Percentiles rank a stretch among this genome's conserved stretches.
Conservation (phyloP, 2,888 invertebrate species). For the Pollenia labialis region DNA sequence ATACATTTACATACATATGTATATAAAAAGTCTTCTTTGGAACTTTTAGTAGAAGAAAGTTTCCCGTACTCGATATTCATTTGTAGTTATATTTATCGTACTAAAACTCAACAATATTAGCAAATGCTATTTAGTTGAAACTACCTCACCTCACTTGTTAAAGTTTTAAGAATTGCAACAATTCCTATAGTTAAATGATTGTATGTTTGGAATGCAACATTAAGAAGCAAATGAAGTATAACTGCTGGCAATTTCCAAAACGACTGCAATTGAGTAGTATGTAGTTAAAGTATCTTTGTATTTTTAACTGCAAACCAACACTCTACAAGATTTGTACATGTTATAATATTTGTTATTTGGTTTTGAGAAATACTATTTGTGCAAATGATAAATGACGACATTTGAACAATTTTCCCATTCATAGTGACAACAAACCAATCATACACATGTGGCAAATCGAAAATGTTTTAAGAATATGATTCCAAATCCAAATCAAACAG, state of each 20-base stretch:
- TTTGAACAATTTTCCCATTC: conserved; percentile 78
- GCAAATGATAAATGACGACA: conserved; percentile 82
- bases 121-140: too few species aligned
- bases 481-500: conserved; percentile 18
- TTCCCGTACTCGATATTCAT: too few species aligned
- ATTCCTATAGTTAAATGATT: too few species aligned
- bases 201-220: conserved; percentile 8
- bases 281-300: conserved; percentile 20
- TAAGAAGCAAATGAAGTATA: conserved; percentile 48
- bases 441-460: conserved; percentile 79
- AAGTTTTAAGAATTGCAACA: too few species aligned
- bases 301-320: not conserved
- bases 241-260: conserved; percentile 29
- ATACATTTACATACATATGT: too few species aligned
- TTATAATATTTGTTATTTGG: conserved; percentile 51
- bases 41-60: too few species aligned
- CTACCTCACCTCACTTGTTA: too few species aligned
- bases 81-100: too few species aligned
- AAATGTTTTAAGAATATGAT: conserved; percentile 72
- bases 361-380: conserved; percentile 61
- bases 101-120: too few species aligned
- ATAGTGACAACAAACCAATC: conserved; percentile 17
- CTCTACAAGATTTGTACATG: conserved; percentile 22
- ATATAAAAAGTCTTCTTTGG: too few species aligned
- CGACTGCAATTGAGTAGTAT: conserved; percentile 54